These are phyloP conservation scores for Acanthis flammea DNA, from an alignment of 2,797 vertebrate species.

Conservation along the genomic window DNA sequence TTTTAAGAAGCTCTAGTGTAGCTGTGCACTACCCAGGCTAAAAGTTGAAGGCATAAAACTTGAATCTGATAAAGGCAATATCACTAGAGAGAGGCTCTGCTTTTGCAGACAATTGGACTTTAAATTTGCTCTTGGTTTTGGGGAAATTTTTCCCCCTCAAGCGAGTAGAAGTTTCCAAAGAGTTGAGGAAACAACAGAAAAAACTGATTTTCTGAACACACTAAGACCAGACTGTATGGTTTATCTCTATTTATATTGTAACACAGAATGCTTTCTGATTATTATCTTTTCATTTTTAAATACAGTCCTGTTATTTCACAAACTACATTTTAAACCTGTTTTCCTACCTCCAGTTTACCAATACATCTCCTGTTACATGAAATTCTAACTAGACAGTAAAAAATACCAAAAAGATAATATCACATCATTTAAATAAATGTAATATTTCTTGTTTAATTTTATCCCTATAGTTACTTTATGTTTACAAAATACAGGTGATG, in stretches of 20 bases:
- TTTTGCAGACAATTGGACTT: neutral
- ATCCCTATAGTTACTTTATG: neutral
- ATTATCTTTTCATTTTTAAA: neutral
- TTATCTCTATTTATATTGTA: neutral
- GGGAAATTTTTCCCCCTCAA: rapidly evolving
- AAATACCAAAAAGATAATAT: neutral
- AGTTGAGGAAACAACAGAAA: neutral
- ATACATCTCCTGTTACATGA: neutral
- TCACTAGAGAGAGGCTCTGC: neutral
- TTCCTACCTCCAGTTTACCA: neutral
- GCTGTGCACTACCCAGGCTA: neutral
- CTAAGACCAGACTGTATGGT: neutral
- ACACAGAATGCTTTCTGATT: neutral
- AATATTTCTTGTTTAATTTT: neutral
- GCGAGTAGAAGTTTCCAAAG: neutral
- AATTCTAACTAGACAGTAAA: neutral
- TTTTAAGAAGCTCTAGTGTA: neutral
- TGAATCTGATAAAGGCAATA: neutral
- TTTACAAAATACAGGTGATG: neutral
- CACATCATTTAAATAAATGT: neutral
- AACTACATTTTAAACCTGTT: neutral
- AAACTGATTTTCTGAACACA: neutral
- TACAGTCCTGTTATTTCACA: neutral
- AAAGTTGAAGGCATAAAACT: neutral
- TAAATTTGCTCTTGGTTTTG: neutral